A percentile compares a stretch with the other conserved stretches of the same genome.
Conservation (phyloP, 2,113 vertebrate species). For the Apus apus region DNA sequence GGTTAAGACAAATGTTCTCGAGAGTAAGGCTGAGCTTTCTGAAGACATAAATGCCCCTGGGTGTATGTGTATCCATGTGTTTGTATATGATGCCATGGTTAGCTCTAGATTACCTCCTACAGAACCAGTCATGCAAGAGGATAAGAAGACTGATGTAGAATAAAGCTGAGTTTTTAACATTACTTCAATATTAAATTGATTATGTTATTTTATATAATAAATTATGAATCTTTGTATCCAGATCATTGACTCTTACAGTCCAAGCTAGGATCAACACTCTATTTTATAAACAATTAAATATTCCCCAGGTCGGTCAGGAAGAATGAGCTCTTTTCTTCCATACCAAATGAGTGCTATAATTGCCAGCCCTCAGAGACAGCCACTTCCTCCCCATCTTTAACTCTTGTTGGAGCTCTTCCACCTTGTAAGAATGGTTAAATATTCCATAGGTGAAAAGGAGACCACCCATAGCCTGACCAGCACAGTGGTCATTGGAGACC, state of each 20-base stretch:
- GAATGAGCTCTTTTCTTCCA: not conserved
- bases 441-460: not conserved
- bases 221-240: not conserved
- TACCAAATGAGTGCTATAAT: not conserved
- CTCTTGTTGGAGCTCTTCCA: not conserved
- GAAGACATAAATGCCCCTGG: not conserved
- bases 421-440: not conserved
- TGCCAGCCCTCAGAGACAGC: not conserved
- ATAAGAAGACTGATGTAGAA: not conserved
- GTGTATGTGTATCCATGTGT: not conserved
- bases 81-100: not conserved
- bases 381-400: not conserved
- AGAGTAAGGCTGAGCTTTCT: not conserved
- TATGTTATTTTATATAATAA: not conserved
- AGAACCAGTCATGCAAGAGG: not conserved
- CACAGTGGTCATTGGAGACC: not conserved
- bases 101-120: not conserved
- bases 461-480: not conserved
- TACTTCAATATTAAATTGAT: not conserved
- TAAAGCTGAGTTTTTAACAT: not conserved
- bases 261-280: not conserved
- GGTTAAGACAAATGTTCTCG: not conserved
- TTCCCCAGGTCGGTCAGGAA: not conserved
- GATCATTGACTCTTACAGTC: not conserved
- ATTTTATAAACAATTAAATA: not conserved